These are phyloP conservation scores for Xestia ashworthii DNA, from an alignment of 2,888 invertebrate genomes.

Conservation along the genomic window DNA sequence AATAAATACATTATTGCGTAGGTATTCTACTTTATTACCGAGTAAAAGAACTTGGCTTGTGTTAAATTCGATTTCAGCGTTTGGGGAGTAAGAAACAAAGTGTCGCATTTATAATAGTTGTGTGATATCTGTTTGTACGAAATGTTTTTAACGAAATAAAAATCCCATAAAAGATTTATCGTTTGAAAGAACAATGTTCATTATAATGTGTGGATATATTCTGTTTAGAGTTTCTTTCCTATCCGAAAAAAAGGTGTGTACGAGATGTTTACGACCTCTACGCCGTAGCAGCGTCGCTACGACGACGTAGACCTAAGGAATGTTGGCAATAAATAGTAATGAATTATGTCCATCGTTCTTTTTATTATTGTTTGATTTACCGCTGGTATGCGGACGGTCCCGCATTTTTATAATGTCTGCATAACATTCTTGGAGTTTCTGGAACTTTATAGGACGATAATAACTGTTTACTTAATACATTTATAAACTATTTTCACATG, in stretches of 20 bases:
- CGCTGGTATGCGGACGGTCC: not conserved
- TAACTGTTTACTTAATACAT: not conserved
- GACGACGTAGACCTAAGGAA: conserved; percentile 54
- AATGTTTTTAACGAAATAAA: not conserved
- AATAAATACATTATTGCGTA: conserved; percentile 26
- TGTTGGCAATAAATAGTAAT: conserved; percentile 7
- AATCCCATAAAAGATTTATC: not conserved
- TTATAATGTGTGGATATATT: not conserved
- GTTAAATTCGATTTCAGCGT: not conserved
- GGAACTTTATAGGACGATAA: no score
- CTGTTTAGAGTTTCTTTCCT: not conserved
- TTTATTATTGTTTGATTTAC: conserved; percentile 14
- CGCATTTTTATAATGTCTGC: not conserved
- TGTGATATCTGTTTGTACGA: not conserved
- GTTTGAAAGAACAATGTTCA: not conserved
- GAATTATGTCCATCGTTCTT: not conserved
- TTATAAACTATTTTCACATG: not conserved
- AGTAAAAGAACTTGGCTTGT: not conserved
- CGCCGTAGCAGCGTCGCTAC: conserved; percentile 39
- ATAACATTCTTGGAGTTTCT: not conserved
- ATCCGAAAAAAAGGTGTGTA: conserved; percentile 3
- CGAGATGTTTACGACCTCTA: conserved; percentile 47
- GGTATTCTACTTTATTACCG: not conserved
- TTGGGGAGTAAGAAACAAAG: not conserved
- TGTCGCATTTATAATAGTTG: not conserved